Conservation (phyloP, 1,140 invertebrate genomes). For the Halyomorpha halys region DNA sequence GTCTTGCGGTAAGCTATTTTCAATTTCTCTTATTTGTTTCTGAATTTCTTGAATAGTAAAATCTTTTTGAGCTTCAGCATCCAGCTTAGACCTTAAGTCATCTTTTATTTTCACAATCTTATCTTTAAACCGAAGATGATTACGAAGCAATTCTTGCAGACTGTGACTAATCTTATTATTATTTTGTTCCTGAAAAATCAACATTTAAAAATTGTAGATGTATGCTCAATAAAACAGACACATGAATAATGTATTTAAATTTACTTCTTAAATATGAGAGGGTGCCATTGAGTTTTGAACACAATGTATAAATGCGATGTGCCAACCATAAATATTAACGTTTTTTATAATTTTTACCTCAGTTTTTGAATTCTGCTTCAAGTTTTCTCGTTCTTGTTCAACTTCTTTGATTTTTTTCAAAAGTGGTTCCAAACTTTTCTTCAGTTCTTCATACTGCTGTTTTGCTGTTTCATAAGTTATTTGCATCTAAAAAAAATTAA, state of each 20-base stretch:
- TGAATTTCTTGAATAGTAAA: slow-evolving; percentile 3
- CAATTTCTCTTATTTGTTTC: slow-evolving; percentile 5
- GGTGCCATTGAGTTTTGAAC: no score
- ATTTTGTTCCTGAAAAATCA: no score
- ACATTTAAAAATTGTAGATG: no score
- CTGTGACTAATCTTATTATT: no score
- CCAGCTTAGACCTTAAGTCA: neutral
- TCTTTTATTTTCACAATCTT: slow-evolving; percentile 12
- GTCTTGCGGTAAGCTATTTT: neutral
- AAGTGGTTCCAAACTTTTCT: slow-evolving; percentile 23
- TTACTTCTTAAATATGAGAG: no score
- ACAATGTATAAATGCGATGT: no score
- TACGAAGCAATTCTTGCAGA: neutral
- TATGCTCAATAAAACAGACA: no score
- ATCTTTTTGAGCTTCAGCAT: slow-evolving; percentile 19
- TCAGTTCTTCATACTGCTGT: slow-evolving; percentile 18
- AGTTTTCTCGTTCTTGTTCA: slow-evolving; percentile 26
- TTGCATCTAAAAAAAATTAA: slow-evolving; percentile 17
- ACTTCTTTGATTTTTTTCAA: slow-evolving; percentile 21
- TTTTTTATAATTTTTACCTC: slow-evolving; percentile 26
- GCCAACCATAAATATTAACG: no score
- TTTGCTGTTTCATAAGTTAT: slow-evolving; percentile 9
- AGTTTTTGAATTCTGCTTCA: slow-evolving; percentile 34
- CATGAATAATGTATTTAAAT: no score
- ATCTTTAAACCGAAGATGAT: neutral